Base-by-base conservation (phyloP, 2,888 invertebrate genomes). In the Acheta domesticus region DNA sequence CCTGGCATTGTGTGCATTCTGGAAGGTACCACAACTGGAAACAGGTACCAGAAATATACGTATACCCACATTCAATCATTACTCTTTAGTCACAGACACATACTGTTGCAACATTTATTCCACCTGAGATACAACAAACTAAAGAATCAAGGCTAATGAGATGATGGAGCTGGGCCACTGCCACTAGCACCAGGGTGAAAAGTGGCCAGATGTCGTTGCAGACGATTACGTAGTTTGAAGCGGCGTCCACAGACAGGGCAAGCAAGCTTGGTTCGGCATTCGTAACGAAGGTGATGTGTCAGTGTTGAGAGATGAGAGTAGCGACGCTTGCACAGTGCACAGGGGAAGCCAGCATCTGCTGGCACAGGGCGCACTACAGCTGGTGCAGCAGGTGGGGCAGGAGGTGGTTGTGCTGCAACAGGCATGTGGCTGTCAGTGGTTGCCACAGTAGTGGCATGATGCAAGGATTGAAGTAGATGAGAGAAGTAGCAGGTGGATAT, bases 191-290 rank as follows among this genome's bases (percentile, higher is more conserved):
- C 16, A 62, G 62, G 62, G 62, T 62, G 62, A 62, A 62, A 62
- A n/a, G 62, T 62, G 5, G 62, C 62, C 76, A 84, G 83, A 78
- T 85, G 85, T 12, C 84, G 82, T 73, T 84, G 83, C 20, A 85
- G 82, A 77, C 83, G 83, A 19, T 83, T 83, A 48, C 84, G 83
- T 75, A 83, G 83, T n/a, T 82, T 82, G 81, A 85, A 85, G 76
- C 83, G 82, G 11, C 84, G 82, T 20, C 85, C 84, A 80, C 85
- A 85, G 84, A 89, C 90, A 84, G 89, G 90, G 88, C 93, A 93
- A 82, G 89, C 90, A 85, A 62, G 62, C 62, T 62, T 62, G 62
- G 62, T 62, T 14, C 62, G n/a, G 62, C 62, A 62, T n/a, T 62
- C 62, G 62, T 62, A 62, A n/a, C 62, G 62, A 62, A 62, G 62